Conservation (phyloP, 2,797 vertebrate species). For the Typhlichthys eigenmanni region DNA sequence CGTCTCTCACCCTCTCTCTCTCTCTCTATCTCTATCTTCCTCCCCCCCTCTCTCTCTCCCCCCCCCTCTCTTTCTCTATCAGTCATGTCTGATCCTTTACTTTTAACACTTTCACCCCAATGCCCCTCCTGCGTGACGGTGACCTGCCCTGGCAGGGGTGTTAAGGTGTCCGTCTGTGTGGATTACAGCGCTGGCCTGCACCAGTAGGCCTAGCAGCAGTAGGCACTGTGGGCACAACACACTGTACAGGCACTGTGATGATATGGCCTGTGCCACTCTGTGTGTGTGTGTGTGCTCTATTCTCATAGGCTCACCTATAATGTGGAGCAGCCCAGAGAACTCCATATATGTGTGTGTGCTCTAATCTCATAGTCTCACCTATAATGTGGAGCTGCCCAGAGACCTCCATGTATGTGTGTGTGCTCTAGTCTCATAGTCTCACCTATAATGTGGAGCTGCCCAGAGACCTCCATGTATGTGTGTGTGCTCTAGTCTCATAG, state of each 20-base stretch:
- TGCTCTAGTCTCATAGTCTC: background rate
- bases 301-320: no score
- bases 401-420: conserved; percentile 6
- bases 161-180: conserved; percentile 71
- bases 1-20: background rate
- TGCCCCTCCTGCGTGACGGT: conserved; percentile 57
- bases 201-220: conserved; percentile 59
- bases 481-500: conserved; percentile 5
- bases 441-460: no score
- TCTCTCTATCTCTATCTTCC: conserved; percentile 4
- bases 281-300: conserved; percentile 34
- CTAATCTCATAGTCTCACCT: no score
- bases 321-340: no score
- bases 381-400: no score
- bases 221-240: conserved; percentile 39
- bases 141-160: conserved; percentile 58
- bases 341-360: conserved; percentile 4
- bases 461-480: conserved; percentile 29
- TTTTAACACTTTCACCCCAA: conserved; percentile 67
- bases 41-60: background rate
- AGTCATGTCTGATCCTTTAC: conserved; percentile 48
- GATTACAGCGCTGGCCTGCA: conserved; percentile 60
- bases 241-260: background rate
- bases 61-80: no score
- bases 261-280: conserved; percentile 36